These are phyloP conservation scores for Eupithecia subfuscata DNA, from an alignment of 2,888 invertebrate species.

Conservation along the genomic window DNA sequence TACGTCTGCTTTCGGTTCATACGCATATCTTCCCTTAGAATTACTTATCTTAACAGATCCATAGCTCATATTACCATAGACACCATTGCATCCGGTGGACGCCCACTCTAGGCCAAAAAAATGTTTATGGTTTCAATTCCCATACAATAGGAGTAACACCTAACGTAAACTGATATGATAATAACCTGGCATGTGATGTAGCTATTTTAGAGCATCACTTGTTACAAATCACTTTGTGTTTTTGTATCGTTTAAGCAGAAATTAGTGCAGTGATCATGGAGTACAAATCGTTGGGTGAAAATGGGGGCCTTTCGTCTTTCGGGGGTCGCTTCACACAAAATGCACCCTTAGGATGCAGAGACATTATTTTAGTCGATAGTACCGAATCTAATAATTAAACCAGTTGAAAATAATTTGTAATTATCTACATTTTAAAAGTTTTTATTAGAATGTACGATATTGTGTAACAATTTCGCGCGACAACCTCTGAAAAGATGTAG, in stretches of 20 bases:
- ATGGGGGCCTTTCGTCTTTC: too few relatives aligned
- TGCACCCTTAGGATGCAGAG: too few relatives aligned
- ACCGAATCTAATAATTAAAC: too few relatives aligned
- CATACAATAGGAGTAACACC: slow-evolving; percentile 46
- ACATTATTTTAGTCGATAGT: too few relatives aligned
- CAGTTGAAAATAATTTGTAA: too few relatives aligned
- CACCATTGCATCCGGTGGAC: slow-evolving; percentile 53
- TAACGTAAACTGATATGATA: slow-evolving; percentile 50
- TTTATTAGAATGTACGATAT: too few relatives aligned
- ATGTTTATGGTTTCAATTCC: slow-evolving; percentile 46
- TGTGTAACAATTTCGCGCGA: too few relatives aligned
- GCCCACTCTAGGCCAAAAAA: slow-evolving; percentile 48
- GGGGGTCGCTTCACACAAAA: too few relatives aligned
- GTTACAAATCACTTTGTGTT: background rate
- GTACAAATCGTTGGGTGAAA: too few relatives aligned
- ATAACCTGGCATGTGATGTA: slow-evolving; percentile 21
- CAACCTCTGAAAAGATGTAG: too few relatives aligned
- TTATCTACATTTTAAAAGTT: too few relatives aligned
- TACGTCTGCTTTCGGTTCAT: slow-evolving; percentile 9
- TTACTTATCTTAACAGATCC: slow-evolving; percentile 21
- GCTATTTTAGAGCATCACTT: slow-evolving; percentile 12
- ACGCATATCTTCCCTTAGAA: background rate
- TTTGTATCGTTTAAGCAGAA: background rate
- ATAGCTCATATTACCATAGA: slow-evolving; percentile 46
- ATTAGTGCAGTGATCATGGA: background rate